These are phyloP conservation scores for Phylloscopus trochilus DNA, from an alignment of 2,113 vertebrate species.

Conservation along the genomic window DNA sequence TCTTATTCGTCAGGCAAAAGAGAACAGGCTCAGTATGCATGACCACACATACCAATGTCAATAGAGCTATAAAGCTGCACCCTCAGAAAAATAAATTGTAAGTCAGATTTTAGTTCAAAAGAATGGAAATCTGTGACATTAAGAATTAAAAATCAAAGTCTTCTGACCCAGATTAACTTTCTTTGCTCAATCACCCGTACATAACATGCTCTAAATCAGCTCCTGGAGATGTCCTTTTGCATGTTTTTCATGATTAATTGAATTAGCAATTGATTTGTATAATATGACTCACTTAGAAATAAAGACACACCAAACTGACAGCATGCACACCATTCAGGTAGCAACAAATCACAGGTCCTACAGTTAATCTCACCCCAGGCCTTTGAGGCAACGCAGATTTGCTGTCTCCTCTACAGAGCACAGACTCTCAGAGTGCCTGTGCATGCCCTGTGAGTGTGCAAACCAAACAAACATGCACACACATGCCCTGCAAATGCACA, in stretches of 20 bases:
- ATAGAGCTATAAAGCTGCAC: slow-evolving; percentile 44
- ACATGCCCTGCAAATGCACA: not conserved
- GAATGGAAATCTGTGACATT: slow-evolving; percentile 52
- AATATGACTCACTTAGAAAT: slow-evolving; percentile 61
- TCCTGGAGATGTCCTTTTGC: slow-evolving; percentile 45
- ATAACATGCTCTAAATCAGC: slow-evolving; percentile 52
- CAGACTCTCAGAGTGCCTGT: not conserved
- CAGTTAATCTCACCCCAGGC: not conserved
- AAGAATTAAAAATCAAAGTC: slow-evolving; percentile 69
- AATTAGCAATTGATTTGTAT: slow-evolving; percentile 64
- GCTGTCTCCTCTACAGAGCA: not conserved
- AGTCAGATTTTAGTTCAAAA: slow-evolving; percentile 62
- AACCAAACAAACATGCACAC: not conserved
- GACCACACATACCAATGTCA: slow-evolving; percentile 51
- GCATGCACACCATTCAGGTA: slow-evolving; percentile 13
- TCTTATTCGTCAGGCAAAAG: slow-evolving; percentile 22
- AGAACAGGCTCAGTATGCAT: slow-evolving; percentile 38
- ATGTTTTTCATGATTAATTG: slow-evolving; percentile 63
- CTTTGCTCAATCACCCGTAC: slow-evolving; percentile 44
- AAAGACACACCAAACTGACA: slow-evolving; percentile 41
- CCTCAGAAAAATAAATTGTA: slow-evolving; percentile 56
- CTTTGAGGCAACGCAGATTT: not conserved
- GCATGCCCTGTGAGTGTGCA: not conserved
- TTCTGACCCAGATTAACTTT: slow-evolving; percentile 49
- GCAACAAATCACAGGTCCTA: slow-evolving; percentile 2